Percentiles rank a stretch among this genome's conserved stretches.
Conservation (phyloP, 2,113 vertebrate genomes). For the Mobula birostris region DNA sequence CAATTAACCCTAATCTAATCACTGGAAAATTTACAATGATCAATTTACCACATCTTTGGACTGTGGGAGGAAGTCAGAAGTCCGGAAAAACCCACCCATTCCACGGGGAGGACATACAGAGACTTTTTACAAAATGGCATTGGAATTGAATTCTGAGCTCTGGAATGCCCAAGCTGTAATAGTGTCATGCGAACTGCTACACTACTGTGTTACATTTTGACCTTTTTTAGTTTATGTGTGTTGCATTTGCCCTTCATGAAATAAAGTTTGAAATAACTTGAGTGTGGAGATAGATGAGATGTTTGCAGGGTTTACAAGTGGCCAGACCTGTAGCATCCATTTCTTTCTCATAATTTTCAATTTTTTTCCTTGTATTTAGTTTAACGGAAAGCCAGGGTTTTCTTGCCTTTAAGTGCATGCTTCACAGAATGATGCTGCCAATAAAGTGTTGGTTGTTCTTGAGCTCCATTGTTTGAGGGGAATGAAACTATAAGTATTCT, state of each 20-base stretch:
- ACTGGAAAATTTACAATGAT: no score
- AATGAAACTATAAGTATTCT: not conserved
- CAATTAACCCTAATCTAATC: no score
- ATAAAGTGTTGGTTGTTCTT: not conserved
- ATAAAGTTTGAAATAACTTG: not conserved
- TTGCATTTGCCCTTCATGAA: not conserved
- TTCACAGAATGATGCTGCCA: not conserved
- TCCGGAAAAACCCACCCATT: no score
- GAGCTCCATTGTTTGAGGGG: not conserved
- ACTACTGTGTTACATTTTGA: not conserved
- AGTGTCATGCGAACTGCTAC: no score
- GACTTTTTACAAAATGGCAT: no score
- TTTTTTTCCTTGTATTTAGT: not conserved
- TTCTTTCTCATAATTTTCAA: not conserved
- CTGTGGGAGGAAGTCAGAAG: no score
- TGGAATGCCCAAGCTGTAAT: no score
- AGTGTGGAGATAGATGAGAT: not conserved
- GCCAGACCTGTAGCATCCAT: not conserved
- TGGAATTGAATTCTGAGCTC: no score
- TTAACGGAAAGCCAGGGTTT: not conserved
- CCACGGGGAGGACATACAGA: no score
- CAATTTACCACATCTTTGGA: no score
- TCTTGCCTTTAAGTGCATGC: not conserved
- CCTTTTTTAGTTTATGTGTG: not conserved
- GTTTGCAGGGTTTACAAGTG: not conserved